Conservation (phyloP, 2,113 vertebrate genomes). For the Parus major region DNA sequence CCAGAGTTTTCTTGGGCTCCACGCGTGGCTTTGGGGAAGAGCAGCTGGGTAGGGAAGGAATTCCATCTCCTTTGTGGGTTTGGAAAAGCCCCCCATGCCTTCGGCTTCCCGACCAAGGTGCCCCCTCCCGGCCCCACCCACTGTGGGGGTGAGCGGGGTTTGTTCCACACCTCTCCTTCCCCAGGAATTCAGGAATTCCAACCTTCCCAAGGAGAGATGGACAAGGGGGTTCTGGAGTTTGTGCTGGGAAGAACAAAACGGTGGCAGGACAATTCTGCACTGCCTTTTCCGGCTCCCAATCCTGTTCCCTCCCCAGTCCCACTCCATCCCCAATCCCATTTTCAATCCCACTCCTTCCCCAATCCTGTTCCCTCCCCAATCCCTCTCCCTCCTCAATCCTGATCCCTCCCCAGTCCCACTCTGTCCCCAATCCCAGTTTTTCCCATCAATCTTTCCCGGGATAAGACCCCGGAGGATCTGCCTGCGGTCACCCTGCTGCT, state of each 20-base stretch:
- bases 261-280: neutral
- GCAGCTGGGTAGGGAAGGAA: neutral
- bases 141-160: neutral
- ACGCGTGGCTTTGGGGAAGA: rapidly evolving
- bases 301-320: neutral
- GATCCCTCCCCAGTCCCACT: neutral
- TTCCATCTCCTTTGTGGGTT: neutral
- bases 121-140: neutral
- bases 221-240: neutral
- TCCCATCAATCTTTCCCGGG: neutral
- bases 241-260: neutral
- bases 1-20: neutral
- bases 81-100: neutral
- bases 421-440: too few species aligned
- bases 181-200: neutral
- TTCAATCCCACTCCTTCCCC: too few species aligned
- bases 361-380: too few species aligned
- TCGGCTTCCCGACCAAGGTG: neutral
- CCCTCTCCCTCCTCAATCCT: too few species aligned
- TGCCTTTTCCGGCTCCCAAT: neutral
- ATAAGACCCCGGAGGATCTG: neutral
- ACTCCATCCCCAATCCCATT: neutral
- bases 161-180: neutral
- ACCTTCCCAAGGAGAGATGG: neutral
- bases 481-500: neutral